phyloP scores from a whole-genome alignment of 2,797 vertebrate genomes.

The Chelon auratus region DNA sequence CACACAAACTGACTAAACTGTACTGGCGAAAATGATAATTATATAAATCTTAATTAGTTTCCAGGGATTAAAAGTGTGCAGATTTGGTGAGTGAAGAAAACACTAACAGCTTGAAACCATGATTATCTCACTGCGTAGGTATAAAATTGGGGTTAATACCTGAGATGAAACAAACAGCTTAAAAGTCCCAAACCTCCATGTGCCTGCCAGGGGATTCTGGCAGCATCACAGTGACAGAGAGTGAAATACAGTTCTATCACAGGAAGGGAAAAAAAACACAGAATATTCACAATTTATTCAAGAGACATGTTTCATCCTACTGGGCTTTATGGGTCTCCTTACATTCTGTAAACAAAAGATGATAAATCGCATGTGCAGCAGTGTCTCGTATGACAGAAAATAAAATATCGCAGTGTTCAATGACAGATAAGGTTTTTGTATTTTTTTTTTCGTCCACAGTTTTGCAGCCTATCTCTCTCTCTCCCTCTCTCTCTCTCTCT shows the following conservation, averaged over 20 bases:
- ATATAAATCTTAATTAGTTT: constrained; percentile 88
- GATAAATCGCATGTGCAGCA: constrained; percentile 62
- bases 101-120: constrained; percentile 80
- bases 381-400: constrained; percentile 59
- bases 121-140: constrained; percentile 83
- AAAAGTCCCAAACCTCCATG: constrained; percentile 80
- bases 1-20: constrained; percentile 54
- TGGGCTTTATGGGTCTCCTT: constrained; percentile 63
- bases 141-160: constrained; percentile 86
- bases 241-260: constrained; percentile 73
- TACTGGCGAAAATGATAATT: constrained; percentile 80
- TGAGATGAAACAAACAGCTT: constrained; percentile 86
- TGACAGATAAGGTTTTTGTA: constrained; percentile 70
- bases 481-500: neutral
- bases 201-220: constrained; percentile 77
- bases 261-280: constrained; percentile 60
- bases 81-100: constrained; percentile 79
- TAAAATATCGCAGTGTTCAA: constrained; percentile 60
- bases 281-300: constrained; percentile 75
- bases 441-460: constrained; percentile 60
- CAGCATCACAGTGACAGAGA: constrained; percentile 72
- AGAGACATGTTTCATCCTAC: constrained; percentile 71
- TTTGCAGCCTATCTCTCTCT: constrained; percentile 5
- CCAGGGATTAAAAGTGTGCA: constrained; percentile 84
- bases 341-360: constrained; percentile 76